phyloP scores from a whole-genome alignment of 2,797 vertebrate genomes.

The Allobates femoralis region DNA sequence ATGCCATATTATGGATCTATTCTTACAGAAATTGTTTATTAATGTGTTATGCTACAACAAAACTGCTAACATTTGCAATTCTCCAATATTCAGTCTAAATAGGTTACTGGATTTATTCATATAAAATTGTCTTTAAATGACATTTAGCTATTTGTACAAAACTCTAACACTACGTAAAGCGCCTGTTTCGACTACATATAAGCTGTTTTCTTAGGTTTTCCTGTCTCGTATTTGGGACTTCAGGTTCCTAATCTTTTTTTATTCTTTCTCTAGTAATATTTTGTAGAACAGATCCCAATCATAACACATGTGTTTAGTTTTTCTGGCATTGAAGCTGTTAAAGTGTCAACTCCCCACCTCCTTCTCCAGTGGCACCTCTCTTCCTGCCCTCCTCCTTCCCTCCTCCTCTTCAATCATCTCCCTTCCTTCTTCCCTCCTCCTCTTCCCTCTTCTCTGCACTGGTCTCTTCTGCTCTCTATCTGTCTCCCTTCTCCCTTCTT shows the following conservation, averaged over 20 bases:
- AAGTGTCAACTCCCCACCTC: conserved; percentile 54
- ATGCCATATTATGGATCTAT: too few relatives aligned
- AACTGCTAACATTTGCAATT: too few relatives aligned
- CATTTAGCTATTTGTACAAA: too few relatives aligned
- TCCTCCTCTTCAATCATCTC: conserved; percentile 56
- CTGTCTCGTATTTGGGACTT: neutral
- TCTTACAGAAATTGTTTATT: too few relatives aligned
- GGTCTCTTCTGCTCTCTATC: conserved; percentile 37
- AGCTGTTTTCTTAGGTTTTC: neutral
- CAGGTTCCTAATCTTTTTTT: neutral
- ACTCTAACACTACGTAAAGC: too few relatives aligned
- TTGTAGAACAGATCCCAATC: neutral
- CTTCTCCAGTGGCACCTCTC: conserved; percentile 58
- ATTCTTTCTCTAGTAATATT: neutral
- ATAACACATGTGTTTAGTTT: neutral
- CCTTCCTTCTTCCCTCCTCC: conserved; percentile 54
- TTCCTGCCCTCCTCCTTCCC: conserved; percentile 33
- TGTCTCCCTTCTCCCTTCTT: conserved; percentile 41
- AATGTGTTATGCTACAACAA: too few relatives aligned
- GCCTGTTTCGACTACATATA: neutral
- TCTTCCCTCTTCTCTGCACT: conserved; percentile 55
- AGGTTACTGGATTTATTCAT: too few relatives aligned
- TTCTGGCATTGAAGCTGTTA: conserved; percentile 56
- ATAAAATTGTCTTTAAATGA: too few relatives aligned
- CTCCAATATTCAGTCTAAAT: too few relatives aligned